phyloP scores from a whole-genome alignment of 2,797 vertebrate species.

The Amblyopsis hoosieri region DNA sequence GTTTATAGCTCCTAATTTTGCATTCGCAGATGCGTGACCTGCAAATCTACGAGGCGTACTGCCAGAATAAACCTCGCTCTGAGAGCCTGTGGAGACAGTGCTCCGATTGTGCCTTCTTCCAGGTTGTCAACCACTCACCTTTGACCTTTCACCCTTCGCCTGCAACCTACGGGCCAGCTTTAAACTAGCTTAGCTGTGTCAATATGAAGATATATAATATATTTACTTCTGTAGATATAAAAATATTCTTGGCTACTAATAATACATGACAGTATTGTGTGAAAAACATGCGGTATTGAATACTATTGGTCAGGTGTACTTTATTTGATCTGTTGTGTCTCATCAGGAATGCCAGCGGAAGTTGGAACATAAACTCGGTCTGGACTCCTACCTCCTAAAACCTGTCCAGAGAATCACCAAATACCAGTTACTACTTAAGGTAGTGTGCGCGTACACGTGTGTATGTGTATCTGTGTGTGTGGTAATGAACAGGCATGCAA shows the following conservation, averaged over 20 bases:
- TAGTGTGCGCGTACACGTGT: conserved; percentile 44
- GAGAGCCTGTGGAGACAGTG: conserved; percentile 97
- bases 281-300: no score
- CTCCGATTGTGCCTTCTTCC: conserved; percentile 95
- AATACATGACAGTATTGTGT: no score
- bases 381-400: conserved; percentile 98
- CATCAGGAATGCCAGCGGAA: conserved; percentile 94
- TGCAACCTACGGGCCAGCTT: not conserved
- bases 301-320: no score
- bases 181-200: not conserved
- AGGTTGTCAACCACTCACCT: conserved; percentile 74
- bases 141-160: not conserved
- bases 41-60: conserved; percentile 97
- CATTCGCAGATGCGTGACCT: conserved; percentile 90
- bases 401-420: conserved; percentile 98
- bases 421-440: conserved; percentile 96
- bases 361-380: conserved; percentile 95
- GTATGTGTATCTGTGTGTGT: not conserved
- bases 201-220: not conserved
- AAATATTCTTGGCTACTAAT: no score
- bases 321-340: not conserved
- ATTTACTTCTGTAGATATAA: no score
- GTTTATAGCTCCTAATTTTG: no score
- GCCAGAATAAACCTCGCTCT: conserved; percentile 97
- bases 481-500: not conserved